Conservation (phyloP, 2,888 invertebrate genomes). For the Rhagonycha lutea region DNA sequence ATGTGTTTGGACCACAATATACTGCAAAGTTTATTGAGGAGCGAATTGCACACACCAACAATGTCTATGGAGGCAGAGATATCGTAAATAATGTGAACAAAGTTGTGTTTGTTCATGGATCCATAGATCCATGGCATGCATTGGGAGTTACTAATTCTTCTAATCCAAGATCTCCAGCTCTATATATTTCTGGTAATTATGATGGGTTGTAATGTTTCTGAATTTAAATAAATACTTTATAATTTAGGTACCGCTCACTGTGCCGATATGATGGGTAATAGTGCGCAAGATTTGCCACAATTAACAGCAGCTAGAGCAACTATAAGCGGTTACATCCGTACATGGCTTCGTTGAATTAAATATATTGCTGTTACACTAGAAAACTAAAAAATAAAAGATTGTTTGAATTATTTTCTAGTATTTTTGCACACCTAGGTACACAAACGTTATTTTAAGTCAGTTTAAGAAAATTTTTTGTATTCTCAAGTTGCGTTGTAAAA, state of each 20-base stretch:
- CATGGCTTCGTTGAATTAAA: constrained; percentile 56
- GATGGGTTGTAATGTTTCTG: background rate
- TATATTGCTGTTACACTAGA: too few relatives aligned
- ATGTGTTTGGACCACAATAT: background rate
- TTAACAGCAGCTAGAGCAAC: constrained; percentile 69
- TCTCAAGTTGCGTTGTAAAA: too few relatives aligned
- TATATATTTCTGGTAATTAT: background rate
- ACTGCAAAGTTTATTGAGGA: background rate
- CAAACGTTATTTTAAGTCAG: too few relatives aligned
- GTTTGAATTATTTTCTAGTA: too few relatives aligned
- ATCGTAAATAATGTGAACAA: background rate
- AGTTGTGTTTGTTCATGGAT: background rate
- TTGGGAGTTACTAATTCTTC: background rate
- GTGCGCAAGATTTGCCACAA: constrained; percentile 67
- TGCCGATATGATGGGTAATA: constrained; percentile 87
- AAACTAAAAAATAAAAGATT: too few relatives aligned
- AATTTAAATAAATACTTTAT: constrained; percentile 6
- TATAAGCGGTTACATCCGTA: constrained; percentile 62
- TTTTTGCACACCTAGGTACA: too few relatives aligned
- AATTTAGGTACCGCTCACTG: constrained; percentile 88
- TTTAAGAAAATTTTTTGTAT: too few relatives aligned
- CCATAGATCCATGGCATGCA: background rate
- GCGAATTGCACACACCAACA: background rate
- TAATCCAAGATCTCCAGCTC: background rate
- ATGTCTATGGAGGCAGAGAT: background rate